A percentile compares a stretch with the other conserved stretches of the same genome.
phyloP scores from a whole-genome alignment of 2,797 vertebrate genomes.

The Delichon dasypus region DNA sequence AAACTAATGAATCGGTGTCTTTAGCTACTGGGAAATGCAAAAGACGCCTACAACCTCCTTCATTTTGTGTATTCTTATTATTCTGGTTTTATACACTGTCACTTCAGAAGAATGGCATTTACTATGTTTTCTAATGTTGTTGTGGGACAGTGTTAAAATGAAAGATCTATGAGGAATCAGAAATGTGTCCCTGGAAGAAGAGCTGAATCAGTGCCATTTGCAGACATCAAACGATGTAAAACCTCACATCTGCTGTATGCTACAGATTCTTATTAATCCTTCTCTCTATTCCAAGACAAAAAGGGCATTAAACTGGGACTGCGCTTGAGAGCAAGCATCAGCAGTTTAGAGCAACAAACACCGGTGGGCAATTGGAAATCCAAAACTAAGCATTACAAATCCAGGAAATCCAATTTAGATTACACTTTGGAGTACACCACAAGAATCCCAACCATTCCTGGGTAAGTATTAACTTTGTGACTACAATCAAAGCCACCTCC shows the following conservation, averaged over 20 bases:
- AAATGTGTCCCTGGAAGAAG: not conserved
- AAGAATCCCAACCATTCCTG: not conserved
- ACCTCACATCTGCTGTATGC: not conserved
- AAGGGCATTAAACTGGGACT: not conserved
- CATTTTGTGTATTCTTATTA: not conserved
- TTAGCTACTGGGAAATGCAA: not conserved
- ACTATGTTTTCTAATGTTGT: not conserved
- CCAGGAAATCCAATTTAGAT: constrained; percentile 25
- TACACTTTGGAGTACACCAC: not conserved
- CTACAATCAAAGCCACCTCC: not conserved
- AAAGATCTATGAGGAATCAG: not conserved
- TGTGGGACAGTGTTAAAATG: not conserved
- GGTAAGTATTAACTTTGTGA: constrained; percentile 18
- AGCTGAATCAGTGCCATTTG: constrained; percentile 1
- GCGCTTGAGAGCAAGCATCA: not conserved
- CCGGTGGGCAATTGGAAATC: not conserved
- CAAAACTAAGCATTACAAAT: not conserved
- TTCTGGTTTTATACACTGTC: not conserved
- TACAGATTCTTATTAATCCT: not conserved
- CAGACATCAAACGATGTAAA: not conserved
- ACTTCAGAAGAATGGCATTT: not conserved
- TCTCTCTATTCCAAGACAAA: not conserved
- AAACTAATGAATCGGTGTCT: not conserved
- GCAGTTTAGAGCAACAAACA: not conserved
- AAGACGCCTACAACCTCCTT: not conserved